Evolutionary conservation across 2,888 invertebrate species (phyloP).

Genomic region (Brassicogethes aeneus): DNA sequence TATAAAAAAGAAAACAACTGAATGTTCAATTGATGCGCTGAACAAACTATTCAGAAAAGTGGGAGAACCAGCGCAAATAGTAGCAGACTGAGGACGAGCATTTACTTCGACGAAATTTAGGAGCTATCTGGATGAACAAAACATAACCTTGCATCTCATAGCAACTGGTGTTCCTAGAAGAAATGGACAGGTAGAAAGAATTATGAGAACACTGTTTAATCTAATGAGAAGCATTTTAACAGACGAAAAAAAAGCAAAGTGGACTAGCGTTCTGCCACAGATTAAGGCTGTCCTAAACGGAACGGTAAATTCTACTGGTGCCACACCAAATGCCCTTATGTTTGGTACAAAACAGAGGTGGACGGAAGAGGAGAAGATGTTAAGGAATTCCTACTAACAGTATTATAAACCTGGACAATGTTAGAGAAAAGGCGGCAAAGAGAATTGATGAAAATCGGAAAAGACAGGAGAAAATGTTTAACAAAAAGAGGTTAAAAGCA

Average conservation of each 20-base stretch:
- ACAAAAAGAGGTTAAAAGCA: slow-evolving; percentile 1
- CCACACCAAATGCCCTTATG: no score
- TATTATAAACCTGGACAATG: not conserved
- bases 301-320: no score
- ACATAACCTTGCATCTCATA: slow-evolving; percentile 12
- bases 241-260: not conserved
- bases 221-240: not conserved
- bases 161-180: slow-evolving; percentile 16
- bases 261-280: not conserved
- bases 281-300: slow-evolving; percentile 8
- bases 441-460: not conserved
- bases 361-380: no score
- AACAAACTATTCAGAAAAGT: slow-evolving; percentile 3
- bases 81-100: slow-evolving; percentile 12
- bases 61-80: slow-evolving; percentile 11
- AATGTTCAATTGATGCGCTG: slow-evolving; percentile 1
- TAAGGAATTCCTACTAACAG: not conserved
- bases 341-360: no score
- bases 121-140: slow-evolving; percentile 8
- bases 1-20: slow-evolving; percentile 8
- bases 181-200: slow-evolving; percentile 14
- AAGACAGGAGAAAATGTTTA: not conserved
- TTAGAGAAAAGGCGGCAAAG: not conserved
- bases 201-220: slow-evolving; percentile 10
- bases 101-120: slow-evolving; percentile 12